phyloP scores from a whole-genome alignment of 2,797 vertebrate genomes.

The Catamblyrhynchus diadema region DNA sequence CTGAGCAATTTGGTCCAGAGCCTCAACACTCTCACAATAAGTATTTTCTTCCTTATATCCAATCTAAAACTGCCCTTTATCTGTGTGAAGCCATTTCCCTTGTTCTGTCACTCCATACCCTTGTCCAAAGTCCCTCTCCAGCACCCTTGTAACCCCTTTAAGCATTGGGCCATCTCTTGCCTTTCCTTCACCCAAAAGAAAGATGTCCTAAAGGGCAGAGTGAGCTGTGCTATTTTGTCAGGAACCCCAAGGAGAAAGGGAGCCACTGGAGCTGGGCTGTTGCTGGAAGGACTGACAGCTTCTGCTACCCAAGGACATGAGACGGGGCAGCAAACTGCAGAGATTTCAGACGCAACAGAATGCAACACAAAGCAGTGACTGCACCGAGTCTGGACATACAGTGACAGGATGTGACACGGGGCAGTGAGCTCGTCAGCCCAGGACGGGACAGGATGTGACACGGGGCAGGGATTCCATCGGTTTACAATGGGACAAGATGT shows the following conservation, averaged over 20 bases:
- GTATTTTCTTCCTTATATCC: neutral
- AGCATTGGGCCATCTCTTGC: neutral
- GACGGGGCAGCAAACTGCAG: slow-evolving; percentile 55
- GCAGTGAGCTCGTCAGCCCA: slow-evolving; percentile 69
- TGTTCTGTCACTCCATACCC: neutral
- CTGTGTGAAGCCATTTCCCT: neutral
- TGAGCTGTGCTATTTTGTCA: neutral
- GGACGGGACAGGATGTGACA: slow-evolving; percentile 78
- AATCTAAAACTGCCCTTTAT: neutral
- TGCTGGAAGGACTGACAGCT: slow-evolving; percentile 3
- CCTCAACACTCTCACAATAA: neutral
- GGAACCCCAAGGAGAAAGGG: neutral
- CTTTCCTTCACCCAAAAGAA: neutral
- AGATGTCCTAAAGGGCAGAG: neutral
- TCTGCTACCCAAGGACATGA: slow-evolving; percentile 33
- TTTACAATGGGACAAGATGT: slow-evolving; percentile 69
- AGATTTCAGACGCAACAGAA: slow-evolving; percentile 68
- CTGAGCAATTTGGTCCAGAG: neutral
- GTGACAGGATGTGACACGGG: slow-evolving; percentile 76
- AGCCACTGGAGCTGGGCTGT: neutral
- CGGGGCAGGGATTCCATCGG: slow-evolving; percentile 52
- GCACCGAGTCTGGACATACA: slow-evolving; percentile 69
- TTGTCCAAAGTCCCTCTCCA: neutral
- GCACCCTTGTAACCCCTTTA: neutral
- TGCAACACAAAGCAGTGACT: slow-evolving; percentile 78